phyloP scores from a whole-genome alignment of 2,888 invertebrate species.

The Drosophila formosana region DNA sequence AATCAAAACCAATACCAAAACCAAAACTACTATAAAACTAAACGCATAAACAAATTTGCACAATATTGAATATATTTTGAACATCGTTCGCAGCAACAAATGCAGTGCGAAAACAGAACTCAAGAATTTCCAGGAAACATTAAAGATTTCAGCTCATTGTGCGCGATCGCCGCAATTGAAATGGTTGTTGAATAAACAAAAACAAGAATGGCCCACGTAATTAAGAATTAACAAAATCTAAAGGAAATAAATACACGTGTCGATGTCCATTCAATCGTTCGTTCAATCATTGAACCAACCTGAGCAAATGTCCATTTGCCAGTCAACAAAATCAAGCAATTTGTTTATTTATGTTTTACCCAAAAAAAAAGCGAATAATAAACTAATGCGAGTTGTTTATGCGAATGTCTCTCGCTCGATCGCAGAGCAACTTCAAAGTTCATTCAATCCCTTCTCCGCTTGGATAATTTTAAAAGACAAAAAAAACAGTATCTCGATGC shows the following conservation, averaged over 20 bases:
- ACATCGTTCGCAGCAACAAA: conserved; percentile 9
- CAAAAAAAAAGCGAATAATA: conserved; percentile 22
- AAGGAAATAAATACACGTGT: conserved; percentile 48
- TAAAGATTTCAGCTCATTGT: conserved; percentile 41
- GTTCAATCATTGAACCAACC: conserved; percentile 24
- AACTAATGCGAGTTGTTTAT: conserved; percentile 45
- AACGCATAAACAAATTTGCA: conserved; percentile 42
- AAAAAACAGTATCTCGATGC: conserved; percentile 9
- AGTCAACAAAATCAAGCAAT: conserved; percentile 3
- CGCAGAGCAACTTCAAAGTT: conserved; percentile 17
- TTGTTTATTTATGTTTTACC: conserved; percentile 15
- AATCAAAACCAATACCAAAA: conserved; percentile 43
- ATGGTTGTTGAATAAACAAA: conserved; percentile 63
- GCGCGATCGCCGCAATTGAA: conserved; percentile 28
- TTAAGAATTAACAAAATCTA: conserved; percentile 29
- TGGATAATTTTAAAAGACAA: conserved; percentile 9
- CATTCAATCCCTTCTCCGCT: conserved; percentile 7
- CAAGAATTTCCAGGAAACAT: conserved; percentile 71
- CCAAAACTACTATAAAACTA: no score
- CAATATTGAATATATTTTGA: conserved; percentile 16
- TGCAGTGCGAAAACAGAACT: conserved; percentile 25
- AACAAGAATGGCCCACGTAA: conserved; percentile 29
- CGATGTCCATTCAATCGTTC: conserved; percentile 30
- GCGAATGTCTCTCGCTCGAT: conserved; percentile 15
- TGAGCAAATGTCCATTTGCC: conserved; percentile 16